A percentile compares a stretch with the other conserved stretches of the same genome.
These are phyloP conservation scores for Holothuria leucospilota DNA, from an alignment of 53 echinoderm and acorn worm genomes.

Conservation along the genomic window DNA sequence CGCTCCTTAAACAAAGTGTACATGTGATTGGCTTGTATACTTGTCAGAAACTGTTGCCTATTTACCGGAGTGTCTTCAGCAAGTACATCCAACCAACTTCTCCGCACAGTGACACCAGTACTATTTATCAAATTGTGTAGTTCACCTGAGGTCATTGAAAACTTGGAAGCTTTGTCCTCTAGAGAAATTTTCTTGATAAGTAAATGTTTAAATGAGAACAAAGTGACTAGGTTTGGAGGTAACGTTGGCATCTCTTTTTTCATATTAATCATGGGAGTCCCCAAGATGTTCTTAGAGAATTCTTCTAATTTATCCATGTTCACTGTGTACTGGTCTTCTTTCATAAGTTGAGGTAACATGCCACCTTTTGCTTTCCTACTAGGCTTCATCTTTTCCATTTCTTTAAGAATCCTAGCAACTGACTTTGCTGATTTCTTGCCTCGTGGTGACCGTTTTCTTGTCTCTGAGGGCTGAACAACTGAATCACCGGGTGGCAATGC, in stretches of 20 bases:
- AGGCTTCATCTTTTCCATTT: too few species aligned
- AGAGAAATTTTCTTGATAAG: constrained; percentile 27
- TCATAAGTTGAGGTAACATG: constrained; percentile 8
- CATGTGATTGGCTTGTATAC: background rate
- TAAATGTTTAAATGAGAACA: constrained; percentile 36
- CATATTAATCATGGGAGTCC: background rate
- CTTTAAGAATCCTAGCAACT: too few species aligned
- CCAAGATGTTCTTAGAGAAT: constrained; percentile 1
- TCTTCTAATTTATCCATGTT: constrained; percentile 11
- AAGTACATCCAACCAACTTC: too few species aligned
- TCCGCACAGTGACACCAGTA: too few species aligned
- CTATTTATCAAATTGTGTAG: background rate
- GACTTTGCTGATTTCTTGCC: too few species aligned
- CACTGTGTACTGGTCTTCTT: constrained; percentile 13
- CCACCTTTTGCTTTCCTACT: too few species aligned
- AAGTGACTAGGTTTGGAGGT: constrained; percentile 15
- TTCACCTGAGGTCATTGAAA: background rate
- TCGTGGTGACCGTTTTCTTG: too few species aligned
- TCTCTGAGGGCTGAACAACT: too few species aligned
- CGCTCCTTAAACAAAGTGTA: constrained; percentile 21
- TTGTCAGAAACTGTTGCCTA: background rate
- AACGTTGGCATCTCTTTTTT: background rate
- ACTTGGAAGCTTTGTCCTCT: background rate
- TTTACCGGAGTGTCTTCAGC: too few species aligned
- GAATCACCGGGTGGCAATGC: too few species aligned